A percentile compares a stretch with the other conserved stretches of the same genome.
These are phyloP conservation scores for Trissolcus basalis DNA, from an alignment of 1,140 invertebrate species.

Conservation along the genomic window DNA sequence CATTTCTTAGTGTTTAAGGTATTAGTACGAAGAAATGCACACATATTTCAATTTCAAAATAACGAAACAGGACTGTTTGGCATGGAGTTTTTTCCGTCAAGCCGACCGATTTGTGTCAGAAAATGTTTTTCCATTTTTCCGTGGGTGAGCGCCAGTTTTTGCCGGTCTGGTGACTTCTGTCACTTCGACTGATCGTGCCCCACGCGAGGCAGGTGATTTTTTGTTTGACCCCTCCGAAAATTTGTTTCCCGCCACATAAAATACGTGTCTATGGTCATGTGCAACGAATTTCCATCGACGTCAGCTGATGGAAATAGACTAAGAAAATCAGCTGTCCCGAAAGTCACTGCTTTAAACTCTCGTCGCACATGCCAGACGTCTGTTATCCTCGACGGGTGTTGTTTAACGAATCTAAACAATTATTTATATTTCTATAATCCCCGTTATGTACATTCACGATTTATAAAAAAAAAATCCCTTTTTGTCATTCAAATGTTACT, in stretches of 20 bases:
- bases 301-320: slow-evolving; percentile 29
- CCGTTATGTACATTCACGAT: too few species aligned
- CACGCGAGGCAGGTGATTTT: slow-evolving; percentile 34
- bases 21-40: too few species aligned
- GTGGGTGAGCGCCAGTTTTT: slow-evolving; percentile 29
- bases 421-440: background rate
- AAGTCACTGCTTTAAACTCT: background rate
- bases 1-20: too few species aligned
- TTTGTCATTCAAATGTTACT: background rate
- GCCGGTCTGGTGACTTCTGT: slow-evolving; percentile 44
- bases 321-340: slow-evolving; percentile 22
- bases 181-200: slow-evolving; percentile 14
- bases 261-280: slow-evolving; percentile 25
- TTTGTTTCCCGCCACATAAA: slow-evolving; percentile 5
- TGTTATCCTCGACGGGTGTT: background rate
- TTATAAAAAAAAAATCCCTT: too few species aligned
- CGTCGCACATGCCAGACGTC: background rate
- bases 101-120: slow-evolving; percentile 29
- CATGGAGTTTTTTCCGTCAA: background rate
- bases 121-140: slow-evolving; percentile 45
- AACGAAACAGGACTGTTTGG: slow-evolving; percentile 7
- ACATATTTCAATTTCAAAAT: slow-evolving; percentile 3
- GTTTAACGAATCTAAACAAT: background rate
- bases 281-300: slow-evolving; percentile 14
- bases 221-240: slow-evolving; percentile 10